Evolutionary conservation across 2,888 invertebrate species (phyloP).

Genomic region (Nomada ruficornis): DNA sequence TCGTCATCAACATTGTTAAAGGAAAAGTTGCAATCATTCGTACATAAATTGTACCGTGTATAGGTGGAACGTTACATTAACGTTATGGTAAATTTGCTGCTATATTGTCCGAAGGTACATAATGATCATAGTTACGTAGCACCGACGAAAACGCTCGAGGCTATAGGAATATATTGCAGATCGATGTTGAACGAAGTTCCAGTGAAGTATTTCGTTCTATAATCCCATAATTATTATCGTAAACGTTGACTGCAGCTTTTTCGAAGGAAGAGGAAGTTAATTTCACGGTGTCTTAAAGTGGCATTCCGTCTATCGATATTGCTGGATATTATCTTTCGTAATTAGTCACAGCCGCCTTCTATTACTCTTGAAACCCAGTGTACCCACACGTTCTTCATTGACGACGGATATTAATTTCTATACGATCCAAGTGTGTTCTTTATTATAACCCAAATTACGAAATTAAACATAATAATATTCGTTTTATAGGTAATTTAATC

Average conservation of each 20-base stretch:
- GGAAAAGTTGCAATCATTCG: neutral
- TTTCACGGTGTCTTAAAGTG: slow-evolving; percentile 9
- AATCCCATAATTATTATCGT: slow-evolving; percentile 22
- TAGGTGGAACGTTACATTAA: neutral
- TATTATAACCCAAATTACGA: neutral
- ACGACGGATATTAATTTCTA: neutral
- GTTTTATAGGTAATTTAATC: neutral
- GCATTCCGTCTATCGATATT: slow-evolving; percentile 4
- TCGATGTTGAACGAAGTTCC: slow-evolving; percentile 13
- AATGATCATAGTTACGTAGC: slow-evolving; percentile 6
- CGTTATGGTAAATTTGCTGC: neutral
- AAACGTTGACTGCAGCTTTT: slow-evolving; percentile 12
- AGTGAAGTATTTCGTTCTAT: neutral
- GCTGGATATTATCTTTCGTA: slow-evolving; percentile 7
- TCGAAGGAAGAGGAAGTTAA: neutral
- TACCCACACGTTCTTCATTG: slow-evolving; percentile 1
- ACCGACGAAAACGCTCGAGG: neutral
- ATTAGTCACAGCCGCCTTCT: slow-evolving; percentile 21
- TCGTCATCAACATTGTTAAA: neutral
- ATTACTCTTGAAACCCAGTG: neutral
- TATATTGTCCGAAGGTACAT: neutral
- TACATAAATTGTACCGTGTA: neutral
- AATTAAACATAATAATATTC: neutral
- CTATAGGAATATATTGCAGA: slow-evolving; percentile 21
- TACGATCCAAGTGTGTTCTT: neutral